Evolutionary conservation across 2,797 vertebrate species (phyloP), one percentile per base, ranked within the genome.

Genomic region (Ispidina picta): DNA sequence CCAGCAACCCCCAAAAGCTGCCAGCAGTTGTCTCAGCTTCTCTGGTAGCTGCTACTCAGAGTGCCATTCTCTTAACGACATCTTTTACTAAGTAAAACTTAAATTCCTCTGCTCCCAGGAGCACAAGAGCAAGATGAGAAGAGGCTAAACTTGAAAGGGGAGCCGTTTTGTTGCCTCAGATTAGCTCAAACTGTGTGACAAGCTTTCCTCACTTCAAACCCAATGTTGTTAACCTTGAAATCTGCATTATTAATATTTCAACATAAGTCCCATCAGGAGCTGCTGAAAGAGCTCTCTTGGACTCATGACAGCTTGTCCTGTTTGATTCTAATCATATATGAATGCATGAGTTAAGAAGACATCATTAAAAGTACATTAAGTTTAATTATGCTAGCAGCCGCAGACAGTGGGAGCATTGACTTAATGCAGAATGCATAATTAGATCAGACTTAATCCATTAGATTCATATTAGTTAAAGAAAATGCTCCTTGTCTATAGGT

Each of bases 361-460:
- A 97, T 98, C 97, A 97, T 98, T 98, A 98, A 98, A 98, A 97
- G 94, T 94, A 94, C 96, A 98, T 98, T 98, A 97, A 89, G 94
- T 97, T 97, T 98, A 98, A 98, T 98, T 97, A 97, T 96, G 94
- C 96, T 94, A 86, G 94, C 95, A 97, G 95, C 65, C 81, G 5
- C 93, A 96, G 97, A 95, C 95, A 92, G 94, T 90, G 85, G 96
- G 90, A 95, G 77, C 93, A 79, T 59, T 5, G 0, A 86, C 90
- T 92, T 96, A 96, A 96, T 95, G 96, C 89, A 91, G 96, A 97
- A 97, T 94, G 94, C 91, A 83, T 97, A 97, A 97, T 97, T 97
- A 98, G 92, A 96, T 95, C 94, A 97, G 90, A 83, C 73, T 87
- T 96, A 96, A 97, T 97, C 95, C 92, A 96, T 97, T 97, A 95